Percentiles rank a stretch among this genome's conserved stretches.
These are phyloP conservation scores for Diuraphis noxia DNA, from an alignment of 1,140 invertebrate species.

Conservation along the genomic window DNA sequence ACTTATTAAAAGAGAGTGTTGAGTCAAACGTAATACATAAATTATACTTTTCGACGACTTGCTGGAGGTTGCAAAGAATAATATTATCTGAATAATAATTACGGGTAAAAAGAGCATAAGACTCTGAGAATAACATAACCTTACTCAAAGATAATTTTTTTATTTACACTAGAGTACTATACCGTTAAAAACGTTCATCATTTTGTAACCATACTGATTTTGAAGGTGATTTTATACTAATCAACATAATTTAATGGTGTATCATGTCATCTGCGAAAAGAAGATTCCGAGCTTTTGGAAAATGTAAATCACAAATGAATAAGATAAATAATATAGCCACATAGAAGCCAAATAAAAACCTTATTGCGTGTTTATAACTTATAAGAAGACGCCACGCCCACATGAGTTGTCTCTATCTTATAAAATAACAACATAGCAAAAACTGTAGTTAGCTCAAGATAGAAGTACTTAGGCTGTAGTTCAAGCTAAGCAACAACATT, in stretches of 20 bases:
- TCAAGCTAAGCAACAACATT: too few species aligned
- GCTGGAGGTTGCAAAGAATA: too few species aligned
- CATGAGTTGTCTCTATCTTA: too few species aligned
- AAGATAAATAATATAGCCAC: neutral
- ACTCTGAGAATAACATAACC: neutral
- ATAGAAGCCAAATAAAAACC: too few species aligned
- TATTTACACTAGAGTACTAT: neutral
- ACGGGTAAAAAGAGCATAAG: neutral
- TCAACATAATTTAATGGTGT: neutral
- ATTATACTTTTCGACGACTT: neutral
- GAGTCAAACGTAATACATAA: neutral
- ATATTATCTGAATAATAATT: neutral
- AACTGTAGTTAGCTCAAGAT: too few species aligned
- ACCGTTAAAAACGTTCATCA: neutral
- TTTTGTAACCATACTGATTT: neutral
- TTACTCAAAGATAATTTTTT: neutral
- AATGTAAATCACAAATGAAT: neutral
- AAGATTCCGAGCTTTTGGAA: neutral
- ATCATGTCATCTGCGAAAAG: neutral
- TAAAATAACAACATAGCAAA: too few species aligned
- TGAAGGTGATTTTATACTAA: neutral
- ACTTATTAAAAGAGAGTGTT: neutral
- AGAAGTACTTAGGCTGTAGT: too few species aligned
- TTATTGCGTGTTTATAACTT: too few species aligned
- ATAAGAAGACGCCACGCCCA: too few species aligned